Conservation (phyloP, 2,888 invertebrate species). For the Caenorhabditis sp. region DNA sequence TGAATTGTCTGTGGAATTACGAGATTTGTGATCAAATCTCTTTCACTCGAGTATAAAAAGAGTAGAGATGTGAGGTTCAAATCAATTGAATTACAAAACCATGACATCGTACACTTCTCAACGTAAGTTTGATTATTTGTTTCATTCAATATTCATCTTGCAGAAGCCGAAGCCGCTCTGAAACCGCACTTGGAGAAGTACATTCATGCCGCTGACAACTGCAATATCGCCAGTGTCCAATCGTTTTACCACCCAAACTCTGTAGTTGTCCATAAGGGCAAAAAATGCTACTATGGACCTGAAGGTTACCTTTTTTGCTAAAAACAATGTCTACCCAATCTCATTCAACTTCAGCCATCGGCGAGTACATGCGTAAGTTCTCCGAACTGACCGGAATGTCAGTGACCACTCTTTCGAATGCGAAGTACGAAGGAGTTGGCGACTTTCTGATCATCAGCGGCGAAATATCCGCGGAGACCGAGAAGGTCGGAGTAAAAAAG, state of each 20-base stretch:
- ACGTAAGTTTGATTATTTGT: slow-evolving; percentile 14
- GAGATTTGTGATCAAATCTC: no score
- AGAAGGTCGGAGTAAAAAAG: slow-evolving; percentile 51
- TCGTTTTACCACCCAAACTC: slow-evolving; percentile 36
- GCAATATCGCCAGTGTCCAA: slow-evolving; percentile 17
- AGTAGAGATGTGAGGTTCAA: no score
- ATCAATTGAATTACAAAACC: no score
- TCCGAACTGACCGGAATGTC: slow-evolving; percentile 33
- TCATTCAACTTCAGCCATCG: slow-evolving; percentile 15
- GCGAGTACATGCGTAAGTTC: slow-evolving; percentile 27
- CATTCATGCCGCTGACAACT: slow-evolving; percentile 15
- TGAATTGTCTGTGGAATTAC: no score
- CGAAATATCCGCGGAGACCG: slow-evolving; percentile 45
- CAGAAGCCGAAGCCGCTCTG: slow-evolving; percentile 31
- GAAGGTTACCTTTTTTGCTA: no score
- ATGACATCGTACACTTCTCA: slow-evolving; percentile 28
- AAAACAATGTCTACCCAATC: no score
- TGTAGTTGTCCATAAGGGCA: slow-evolving; percentile 34
- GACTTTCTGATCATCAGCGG: slow-evolving; percentile 46
- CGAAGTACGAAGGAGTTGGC: slow-evolving; percentile 41
- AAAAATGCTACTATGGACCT: slow-evolving; percentile 22
- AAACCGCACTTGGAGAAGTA: slow-evolving; percentile 27
- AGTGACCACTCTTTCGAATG: slow-evolving; percentile 10
- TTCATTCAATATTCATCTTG: background rate
- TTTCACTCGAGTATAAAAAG: no score